Evolutionary conservation across 2,113 vertebrate species (phyloP).

Genomic region (Thomomys bottae): DNA sequence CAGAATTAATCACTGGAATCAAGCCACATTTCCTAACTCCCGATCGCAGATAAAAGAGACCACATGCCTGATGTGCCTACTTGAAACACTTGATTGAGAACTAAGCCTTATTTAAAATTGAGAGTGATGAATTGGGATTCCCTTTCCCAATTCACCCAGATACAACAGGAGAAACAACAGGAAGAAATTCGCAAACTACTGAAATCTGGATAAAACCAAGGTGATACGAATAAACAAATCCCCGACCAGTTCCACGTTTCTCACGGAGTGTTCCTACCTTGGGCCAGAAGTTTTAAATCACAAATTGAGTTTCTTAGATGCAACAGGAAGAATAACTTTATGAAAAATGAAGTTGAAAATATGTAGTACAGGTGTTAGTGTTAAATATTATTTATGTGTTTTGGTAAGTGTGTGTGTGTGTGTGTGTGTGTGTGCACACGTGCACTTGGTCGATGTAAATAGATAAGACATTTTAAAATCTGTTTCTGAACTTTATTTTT

Average conservation of each 20-base stretch:
- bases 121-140: background rate
- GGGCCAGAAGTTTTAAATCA: background rate
- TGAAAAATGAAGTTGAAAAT: conserved; percentile 16
- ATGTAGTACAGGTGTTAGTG: background rate
- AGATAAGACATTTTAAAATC: conserved; percentile 28
- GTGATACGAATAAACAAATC: background rate
- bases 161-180: background rate
- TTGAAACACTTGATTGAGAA: background rate
- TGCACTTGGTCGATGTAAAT: conserved; percentile 15
- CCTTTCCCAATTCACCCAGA: background rate
- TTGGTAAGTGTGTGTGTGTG: background rate
- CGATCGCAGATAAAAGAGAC: background rate
- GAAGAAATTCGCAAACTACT: background rate
- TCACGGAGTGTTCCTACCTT: background rate
- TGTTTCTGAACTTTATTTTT: no score
- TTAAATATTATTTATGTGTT: background rate
- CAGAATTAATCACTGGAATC: background rate
- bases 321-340: background rate
- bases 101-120: background rate
- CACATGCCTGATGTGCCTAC: background rate
- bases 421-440: background rate
- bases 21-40: background rate
- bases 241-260: background rate
- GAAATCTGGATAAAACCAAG: background rate
- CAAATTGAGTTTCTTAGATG: background rate